Conservation (phyloP, 1,140 invertebrate genomes). For the Leptopilina boulardi region DNA sequence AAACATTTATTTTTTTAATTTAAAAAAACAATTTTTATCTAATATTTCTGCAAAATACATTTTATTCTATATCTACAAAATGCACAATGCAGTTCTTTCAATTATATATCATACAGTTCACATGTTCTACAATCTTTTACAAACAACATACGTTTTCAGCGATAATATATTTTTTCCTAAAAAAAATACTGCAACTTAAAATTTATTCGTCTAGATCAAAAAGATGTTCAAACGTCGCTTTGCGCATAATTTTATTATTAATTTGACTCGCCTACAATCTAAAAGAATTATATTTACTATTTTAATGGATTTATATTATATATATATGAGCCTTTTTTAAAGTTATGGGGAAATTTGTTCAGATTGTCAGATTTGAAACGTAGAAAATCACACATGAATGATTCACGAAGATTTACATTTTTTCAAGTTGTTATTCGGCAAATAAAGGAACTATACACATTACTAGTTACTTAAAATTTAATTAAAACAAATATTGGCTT, state of each 20-base stretch:
- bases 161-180: background rate
- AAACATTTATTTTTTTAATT: background rate
- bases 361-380: slow-evolving; percentile 1
- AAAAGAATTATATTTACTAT: background rate
- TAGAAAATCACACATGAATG: background rate
- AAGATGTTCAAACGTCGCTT: background rate
- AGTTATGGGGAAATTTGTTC: background rate
- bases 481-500: slow-evolving; percentile 1
- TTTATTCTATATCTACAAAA: slow-evolving; percentile 21
- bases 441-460: slow-evolving; percentile 1
- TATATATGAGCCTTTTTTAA: background rate
- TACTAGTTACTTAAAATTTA: background rate
- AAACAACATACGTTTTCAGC: slow-evolving; percentile 16
- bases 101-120: slow-evolving; percentile 6
- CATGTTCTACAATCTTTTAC: slow-evolving; percentile 3
- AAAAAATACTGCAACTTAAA: slow-evolving; percentile 14
- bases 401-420: background rate
- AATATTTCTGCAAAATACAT: slow-evolving; percentile 32
- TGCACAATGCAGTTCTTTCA: slow-evolving; percentile 14
- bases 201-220: background rate
- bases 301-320: background rate
- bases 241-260: background rate
- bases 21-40: background rate
- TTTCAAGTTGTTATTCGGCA: background rate
- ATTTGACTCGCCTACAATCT: background rate